These are phyloP conservation scores for Oeneis ivallda DNA, from an alignment of 2,888 invertebrate genomes.

Conservation along the genomic window DNA sequence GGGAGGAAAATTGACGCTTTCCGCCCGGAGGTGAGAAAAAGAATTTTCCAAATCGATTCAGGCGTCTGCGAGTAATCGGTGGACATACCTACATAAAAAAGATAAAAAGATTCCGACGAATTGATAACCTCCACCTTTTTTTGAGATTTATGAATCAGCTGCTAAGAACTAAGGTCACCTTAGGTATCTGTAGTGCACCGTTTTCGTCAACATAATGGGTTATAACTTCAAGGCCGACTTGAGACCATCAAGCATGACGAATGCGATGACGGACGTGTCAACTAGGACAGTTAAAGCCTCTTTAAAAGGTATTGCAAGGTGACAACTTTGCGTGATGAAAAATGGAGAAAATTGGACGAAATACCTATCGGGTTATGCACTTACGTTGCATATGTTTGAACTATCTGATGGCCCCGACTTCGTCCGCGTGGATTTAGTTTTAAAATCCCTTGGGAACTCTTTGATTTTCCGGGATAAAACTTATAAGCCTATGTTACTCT, in stretches of 20 bases:
- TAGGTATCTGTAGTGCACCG: conserved; percentile 34
- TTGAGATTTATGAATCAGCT: not conserved
- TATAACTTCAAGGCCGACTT: conserved; percentile 40
- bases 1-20: too few relatives aligned
- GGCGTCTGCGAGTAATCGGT: too few relatives aligned
- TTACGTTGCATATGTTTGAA: too few relatives aligned
- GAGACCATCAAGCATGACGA: conserved; percentile 23
- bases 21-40: too few relatives aligned
- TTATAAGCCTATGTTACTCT: too few relatives aligned
- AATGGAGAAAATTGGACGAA: conserved; percentile 7
- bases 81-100: too few relatives aligned
- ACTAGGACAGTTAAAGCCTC: conserved; percentile 43
- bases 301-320: conserved; percentile 41
- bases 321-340: conserved; percentile 20
- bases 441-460: too few relatives aligned
- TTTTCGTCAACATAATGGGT: conserved; percentile 44
- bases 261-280: conserved; percentile 36
- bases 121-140: not conserved
- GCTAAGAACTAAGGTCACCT: conserved; percentile 26
- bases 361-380: too few relatives aligned
- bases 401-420: too few relatives aligned
- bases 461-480: too few relatives aligned
- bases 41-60: too few relatives aligned
- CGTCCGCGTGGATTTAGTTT: too few relatives aligned
- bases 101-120: not conserved